Conservation (phyloP, 2,888 invertebrate genomes). For the Pollenia amentaria region DNA sequence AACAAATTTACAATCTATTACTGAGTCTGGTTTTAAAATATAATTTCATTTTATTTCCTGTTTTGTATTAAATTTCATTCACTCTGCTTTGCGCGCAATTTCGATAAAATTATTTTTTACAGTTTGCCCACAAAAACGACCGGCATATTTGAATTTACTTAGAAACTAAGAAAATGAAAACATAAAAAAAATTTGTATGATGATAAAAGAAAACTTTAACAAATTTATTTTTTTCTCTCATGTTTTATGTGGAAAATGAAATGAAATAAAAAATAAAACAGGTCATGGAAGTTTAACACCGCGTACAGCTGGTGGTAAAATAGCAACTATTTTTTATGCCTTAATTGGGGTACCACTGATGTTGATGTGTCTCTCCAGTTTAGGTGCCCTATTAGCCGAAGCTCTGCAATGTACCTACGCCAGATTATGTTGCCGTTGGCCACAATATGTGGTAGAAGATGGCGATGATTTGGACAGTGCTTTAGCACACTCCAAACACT, state of each 20-base stretch:
- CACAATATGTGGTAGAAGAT: conserved; percentile 54
- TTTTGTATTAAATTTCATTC: background rate
- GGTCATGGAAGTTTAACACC: conserved; percentile 95
- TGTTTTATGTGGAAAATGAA: background rate
- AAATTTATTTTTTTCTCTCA: conserved; percentile 3
- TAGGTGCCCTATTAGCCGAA: conserved; percentile 92
- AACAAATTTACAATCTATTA: background rate
- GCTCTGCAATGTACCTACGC: conserved; percentile 88
- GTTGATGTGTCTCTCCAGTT: conserved; percentile 92
- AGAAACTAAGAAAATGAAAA: conserved; percentile 4
- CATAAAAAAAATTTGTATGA: background rate
- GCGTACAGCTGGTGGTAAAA: conserved; percentile 92
- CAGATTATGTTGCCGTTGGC: conserved; percentile 79
- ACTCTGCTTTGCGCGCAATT: background rate
- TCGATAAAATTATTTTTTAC: conserved; percentile 6
- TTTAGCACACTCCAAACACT: conserved; percentile 27
- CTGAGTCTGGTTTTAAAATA: conserved; percentile 7
- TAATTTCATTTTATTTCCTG: conserved; percentile 53
- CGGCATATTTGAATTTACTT: conserved; percentile 6
- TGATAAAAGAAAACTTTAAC: conserved; percentile 1
- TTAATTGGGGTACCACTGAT: conserved; percentile 94
- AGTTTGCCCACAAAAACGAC: background rate
- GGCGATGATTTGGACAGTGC: conserved; percentile 22
- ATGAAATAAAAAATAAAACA: conserved; percentile 81
- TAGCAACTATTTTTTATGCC: conserved; percentile 94